Evolutionary conservation across 2,797 vertebrate genomes (phyloP).

Genomic region (Setipinna tenuifilis): DNA sequence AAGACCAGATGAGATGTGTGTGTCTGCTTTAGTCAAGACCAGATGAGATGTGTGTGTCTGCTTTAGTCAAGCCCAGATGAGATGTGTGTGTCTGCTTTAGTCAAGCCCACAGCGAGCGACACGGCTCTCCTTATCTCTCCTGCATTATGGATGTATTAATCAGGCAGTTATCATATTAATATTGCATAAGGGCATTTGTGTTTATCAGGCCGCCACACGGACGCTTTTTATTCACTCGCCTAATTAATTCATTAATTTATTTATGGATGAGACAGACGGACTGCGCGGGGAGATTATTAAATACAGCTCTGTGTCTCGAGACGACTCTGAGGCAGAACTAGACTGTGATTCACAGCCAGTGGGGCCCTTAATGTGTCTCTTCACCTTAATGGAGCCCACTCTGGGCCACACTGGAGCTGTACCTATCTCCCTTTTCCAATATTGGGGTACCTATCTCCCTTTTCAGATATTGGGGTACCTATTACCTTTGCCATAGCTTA

Average conservation of each 20-base stretch:
- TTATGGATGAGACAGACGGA: not conserved
- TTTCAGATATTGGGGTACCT: not conserved
- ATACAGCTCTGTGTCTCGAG: not conserved
- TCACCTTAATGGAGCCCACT: too few species aligned
- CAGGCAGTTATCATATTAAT: slow-evolving; percentile 9
- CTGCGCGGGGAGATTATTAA: not conserved
- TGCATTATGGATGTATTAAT: not conserved
- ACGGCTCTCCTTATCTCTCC: not conserved
- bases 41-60: not conserved
- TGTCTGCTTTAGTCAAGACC: not conserved
- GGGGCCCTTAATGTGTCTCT: not conserved
- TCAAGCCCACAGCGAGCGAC: not conserved
- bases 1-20: too few species aligned
- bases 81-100: not conserved
- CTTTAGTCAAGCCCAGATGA: too few species aligned
- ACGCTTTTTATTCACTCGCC: not conserved
- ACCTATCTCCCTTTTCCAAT: too few species aligned
- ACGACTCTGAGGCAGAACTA: not conserved
- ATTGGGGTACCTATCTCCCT: too few species aligned
- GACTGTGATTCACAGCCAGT: not conserved
- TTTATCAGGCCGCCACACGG: not conserved
- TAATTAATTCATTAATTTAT: not conserved
- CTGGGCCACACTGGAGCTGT: too few species aligned
- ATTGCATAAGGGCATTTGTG: not conserved
- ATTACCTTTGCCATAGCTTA: not conserved